Conservation (phyloP, 2,113 vertebrate species). For the Serinus canaria region DNA sequence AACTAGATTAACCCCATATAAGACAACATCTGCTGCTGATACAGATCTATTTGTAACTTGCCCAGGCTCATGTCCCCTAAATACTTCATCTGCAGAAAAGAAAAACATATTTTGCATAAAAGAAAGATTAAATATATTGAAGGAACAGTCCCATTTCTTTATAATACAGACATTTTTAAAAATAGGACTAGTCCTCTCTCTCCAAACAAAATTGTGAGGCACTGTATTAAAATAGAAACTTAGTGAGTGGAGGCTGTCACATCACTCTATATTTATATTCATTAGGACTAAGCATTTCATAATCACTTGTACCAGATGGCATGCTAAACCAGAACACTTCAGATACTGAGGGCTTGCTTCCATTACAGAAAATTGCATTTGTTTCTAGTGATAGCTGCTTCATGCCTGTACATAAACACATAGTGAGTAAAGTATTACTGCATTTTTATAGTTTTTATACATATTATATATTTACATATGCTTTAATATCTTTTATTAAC, state of each 20-base stretch:
- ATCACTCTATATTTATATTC: conserved; percentile 33
- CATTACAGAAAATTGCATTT: not conserved
- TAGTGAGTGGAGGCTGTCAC: not conserved
- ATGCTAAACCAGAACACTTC: not conserved
- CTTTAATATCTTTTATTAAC: not conserved
- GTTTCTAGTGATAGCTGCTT: not conserved
- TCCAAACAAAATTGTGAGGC: not conserved
- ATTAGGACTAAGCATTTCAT: conserved; percentile 15
- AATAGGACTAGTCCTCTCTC: not conserved
- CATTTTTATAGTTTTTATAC: not conserved
- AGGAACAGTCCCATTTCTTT: not conserved
- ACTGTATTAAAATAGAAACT: conserved; percentile 41
- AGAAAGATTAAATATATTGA: not conserved
- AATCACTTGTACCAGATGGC: conserved; percentile 2
- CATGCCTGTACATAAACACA: not conserved
- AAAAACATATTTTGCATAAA: not conserved
- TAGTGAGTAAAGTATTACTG: not conserved
- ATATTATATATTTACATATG: not conserved
- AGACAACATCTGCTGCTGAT: conserved; percentile 95
- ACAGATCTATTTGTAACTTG: conserved; percentile 86
- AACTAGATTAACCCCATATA: conserved; percentile 96
- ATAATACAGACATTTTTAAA: not conserved
- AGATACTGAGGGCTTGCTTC: not conserved
- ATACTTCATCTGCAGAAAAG: conserved; percentile 86
- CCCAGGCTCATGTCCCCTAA: conserved; percentile 91